A percentile compares a stretch with the other conserved stretches of the same genome.
Conservation (phyloP, 2,888 invertebrate species). For the Sturmia bella region DNA sequence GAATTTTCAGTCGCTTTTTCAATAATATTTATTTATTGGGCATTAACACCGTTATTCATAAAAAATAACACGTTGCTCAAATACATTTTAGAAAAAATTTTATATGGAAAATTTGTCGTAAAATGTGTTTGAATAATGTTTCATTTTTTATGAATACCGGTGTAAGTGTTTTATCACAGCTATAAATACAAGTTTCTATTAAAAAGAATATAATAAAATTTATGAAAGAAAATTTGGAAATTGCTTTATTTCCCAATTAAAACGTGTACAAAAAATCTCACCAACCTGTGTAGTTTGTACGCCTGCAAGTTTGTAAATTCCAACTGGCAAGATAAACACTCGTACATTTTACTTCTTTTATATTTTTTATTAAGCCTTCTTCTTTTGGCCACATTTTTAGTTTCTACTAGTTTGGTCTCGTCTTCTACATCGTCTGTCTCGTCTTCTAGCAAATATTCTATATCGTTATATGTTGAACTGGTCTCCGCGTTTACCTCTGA, state of each 20-base stretch:
- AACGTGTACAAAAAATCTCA: neutral
- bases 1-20: no score
- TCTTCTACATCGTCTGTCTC: neutral
- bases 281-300: slow-evolving; percentile 42
- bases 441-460: slow-evolving; percentile 42
- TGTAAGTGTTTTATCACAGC: no score
- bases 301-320: slow-evolving; percentile 22
- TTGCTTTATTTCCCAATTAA: neutral
- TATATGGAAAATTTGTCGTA: no score
- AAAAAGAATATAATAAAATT: no score
- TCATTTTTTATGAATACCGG: no score
- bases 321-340: slow-evolving; percentile 31
- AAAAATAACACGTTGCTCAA: no score
- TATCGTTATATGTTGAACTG: slow-evolving; percentile 9
- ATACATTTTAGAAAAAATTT: no score
- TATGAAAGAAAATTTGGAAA: no score
- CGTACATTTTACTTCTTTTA: slow-evolving; percentile 14
- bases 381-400: neutral
- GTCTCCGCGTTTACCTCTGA: neutral
- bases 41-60: no score
- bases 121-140: neutral
- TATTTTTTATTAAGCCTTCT: slow-evolving; percentile 1
- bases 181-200: no score
- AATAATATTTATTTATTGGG: no score
- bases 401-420: neutral